Evolutionary conservation across 2,888 invertebrate species (phyloP), one percentile per base, ranked within the genome.

Genomic region (Pegoplata infirma): DNA sequence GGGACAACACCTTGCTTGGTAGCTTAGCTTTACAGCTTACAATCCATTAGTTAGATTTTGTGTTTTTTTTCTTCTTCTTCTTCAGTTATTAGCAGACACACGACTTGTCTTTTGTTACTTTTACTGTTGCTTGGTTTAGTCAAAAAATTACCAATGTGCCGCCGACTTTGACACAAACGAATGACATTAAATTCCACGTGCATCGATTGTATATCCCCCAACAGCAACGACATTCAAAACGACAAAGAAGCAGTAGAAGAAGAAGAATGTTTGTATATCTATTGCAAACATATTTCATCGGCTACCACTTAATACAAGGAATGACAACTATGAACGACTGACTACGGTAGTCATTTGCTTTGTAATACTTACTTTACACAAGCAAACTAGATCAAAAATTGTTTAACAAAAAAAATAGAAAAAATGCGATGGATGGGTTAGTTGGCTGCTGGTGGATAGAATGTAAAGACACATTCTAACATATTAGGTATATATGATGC

Each of bases 141-240:
- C 23, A 32, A 32, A 32, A n/a, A 67, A 64, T 25, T 21, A 68
- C 17, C 55, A 59, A 67, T 67, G 44, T 67, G 71, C 79, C 77
- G 68, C 75, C 77, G 63, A 66, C 61, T 56, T 67, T 74, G 76
- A 77, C 80, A 69, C 74, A 81, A 80, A 76, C 74, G 77, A 75
- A 77, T 75, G 75, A 77, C 81, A 81, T 69, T 47, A 59, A 81
- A 80, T 73, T 81, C 80, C 76, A 81, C 81, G 77, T 80, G 80
- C 77, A 78, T 64, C 59, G 73, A 74, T 78, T 69, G 69, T 61
- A 19, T 73, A 46, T 68, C 63, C 63, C 68, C 63, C 68, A 68
- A 63, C 75, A 47, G 67, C 67, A 55, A 6, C 25, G 19, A 32
- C 7, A 44, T 7, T 19, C 44, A 55, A 12, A 59, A 47, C 36